Conservation (phyloP, 2,888 invertebrate species). For the Sarcophaga variegata region DNA sequence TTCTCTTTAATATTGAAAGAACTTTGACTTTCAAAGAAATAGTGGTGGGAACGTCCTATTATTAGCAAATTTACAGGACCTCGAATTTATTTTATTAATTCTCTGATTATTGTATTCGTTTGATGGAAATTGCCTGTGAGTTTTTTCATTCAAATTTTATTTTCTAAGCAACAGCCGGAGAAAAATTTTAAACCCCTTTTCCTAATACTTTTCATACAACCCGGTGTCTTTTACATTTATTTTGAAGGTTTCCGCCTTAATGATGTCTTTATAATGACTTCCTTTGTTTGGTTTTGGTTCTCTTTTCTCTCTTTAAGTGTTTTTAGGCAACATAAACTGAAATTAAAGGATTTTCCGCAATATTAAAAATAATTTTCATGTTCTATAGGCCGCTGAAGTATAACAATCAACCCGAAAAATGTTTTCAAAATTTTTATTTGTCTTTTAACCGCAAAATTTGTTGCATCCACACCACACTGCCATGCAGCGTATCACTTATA, state of each 20-base stretch:
- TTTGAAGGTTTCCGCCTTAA: constrained; percentile 5
- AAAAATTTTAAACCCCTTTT: constrained; percentile 41
- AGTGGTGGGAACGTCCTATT: too few relatives aligned
- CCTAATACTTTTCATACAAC: background rate
- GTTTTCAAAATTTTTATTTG: constrained; percentile 56
- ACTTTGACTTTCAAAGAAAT: too few relatives aligned
- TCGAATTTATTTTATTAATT: background rate
- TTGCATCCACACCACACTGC: background rate
- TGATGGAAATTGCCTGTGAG: background rate
- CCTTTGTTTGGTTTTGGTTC: background rate
- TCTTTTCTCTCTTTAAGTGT: background rate
- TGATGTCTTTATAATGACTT: constrained; percentile 42
- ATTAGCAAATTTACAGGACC: too few relatives aligned
- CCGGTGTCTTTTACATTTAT: background rate
- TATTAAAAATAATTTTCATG: constrained; percentile 52
- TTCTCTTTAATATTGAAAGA: too few relatives aligned
- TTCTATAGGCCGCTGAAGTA: constrained; percentile 51
- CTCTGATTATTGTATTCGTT: background rate
- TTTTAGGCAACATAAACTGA: constrained; percentile 5
- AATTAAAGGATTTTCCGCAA: constrained; percentile 72
- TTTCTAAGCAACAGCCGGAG: constrained; percentile 39
- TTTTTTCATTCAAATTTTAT: background rate
- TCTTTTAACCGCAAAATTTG: constrained; percentile 59
- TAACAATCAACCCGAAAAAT: constrained; percentile 34
- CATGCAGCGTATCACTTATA: background rate